Base-by-base conservation (phyloP, 1,140 invertebrate species). In the Saccostrea cuccullata region DNA sequence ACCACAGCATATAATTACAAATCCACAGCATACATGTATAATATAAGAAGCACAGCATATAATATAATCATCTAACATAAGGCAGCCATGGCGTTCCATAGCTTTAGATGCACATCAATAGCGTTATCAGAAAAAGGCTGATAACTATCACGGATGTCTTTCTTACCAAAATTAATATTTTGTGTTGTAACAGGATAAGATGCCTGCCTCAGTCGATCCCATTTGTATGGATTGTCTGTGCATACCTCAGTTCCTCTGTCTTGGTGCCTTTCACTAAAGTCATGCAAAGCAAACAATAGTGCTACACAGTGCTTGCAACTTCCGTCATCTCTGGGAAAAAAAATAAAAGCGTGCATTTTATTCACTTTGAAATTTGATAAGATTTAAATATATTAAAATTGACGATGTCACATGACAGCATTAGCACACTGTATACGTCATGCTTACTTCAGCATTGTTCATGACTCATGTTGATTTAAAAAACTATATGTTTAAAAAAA, bases 271-370 rank as follows among this genome's bases (percentile, higher is more conserved):
- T 6, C 40, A 47, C 60, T 36, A 12, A 67, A 86, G 17, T 47
- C 23, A 12, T 23, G 17, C 15, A 86, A n/a, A 0, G 58, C 58
- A 86, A 86, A 86, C 23, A 86, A 40, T 13, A 86, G 30, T 23
- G 85, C 85, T 17, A 70, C 64, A 86, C 85, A 86, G 64, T 86
- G 85, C 40, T 86, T 86, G 23, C 85, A 86, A 17, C 60, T 86
- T 13, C 85, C 85, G 47, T 86, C 73, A 47, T 86, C 85, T 47
- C 64, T 20, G 9, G 26, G 9, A 26, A 47, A 84, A n/a, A 36
- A 36, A 47, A 12, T n/a, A 47, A 40, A 84, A 47, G 47, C 47
- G 1, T 47, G 47, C 47, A 8, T 47, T 47, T 47, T 8, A 47
- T 47, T 47, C 47, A 47, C 47, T 47, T 47, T 47, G 47, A 47